Percentiles rank a stretch among this genome's conserved stretches.
phyloP scores from a whole-genome alignment of 1,140 invertebrate species.

The Riptortus pedestris region DNA sequence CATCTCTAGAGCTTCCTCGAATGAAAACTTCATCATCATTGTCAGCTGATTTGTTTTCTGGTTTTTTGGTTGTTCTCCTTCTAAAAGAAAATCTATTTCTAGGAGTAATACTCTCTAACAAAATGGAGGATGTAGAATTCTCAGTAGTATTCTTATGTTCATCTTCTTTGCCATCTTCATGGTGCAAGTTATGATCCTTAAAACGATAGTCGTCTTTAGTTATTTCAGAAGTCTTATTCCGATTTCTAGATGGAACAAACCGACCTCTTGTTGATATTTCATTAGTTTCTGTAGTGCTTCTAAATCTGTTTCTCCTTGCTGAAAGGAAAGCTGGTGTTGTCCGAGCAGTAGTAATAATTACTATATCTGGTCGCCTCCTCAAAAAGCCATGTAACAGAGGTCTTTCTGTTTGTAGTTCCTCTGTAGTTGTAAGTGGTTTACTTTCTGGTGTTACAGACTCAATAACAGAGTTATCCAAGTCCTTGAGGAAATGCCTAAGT shows the following conservation, averaged over 20 bases:
- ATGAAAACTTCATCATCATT: constrained; percentile 22
- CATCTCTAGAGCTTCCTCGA: constrained; percentile 17
- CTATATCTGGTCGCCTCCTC: constrained; percentile 15
- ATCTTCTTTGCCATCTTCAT: not conserved
- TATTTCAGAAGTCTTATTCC: constrained; percentile 9
- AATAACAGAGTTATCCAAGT: constrained; percentile 23
- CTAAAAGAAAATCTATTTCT: not conserved
- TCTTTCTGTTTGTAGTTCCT: not conserved
- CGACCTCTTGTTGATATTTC: not conserved
- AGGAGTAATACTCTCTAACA: not conserved
- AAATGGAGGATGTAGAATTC: not conserved
- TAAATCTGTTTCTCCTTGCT: constrained; percentile 18
- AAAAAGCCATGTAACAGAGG: not conserved
- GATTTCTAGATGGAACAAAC: constrained; percentile 15
- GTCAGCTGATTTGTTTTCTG: not conserved
- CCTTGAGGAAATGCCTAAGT: constrained; percentile 24
- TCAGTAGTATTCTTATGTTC: not conserved
- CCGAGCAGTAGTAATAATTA: constrained; percentile 15
- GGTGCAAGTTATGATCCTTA: not conserved
- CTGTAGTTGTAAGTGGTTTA: not conserved
- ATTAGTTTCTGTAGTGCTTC: constrained; percentile 13
- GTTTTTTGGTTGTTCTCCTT: not conserved
- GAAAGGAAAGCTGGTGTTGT: constrained; percentile 19
- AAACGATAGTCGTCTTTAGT: not conserved
- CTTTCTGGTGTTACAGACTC: not conserved